Evolutionary conservation across 2,888 invertebrate genomes (phyloP).

Genomic region (Trilocha varians): DNA sequence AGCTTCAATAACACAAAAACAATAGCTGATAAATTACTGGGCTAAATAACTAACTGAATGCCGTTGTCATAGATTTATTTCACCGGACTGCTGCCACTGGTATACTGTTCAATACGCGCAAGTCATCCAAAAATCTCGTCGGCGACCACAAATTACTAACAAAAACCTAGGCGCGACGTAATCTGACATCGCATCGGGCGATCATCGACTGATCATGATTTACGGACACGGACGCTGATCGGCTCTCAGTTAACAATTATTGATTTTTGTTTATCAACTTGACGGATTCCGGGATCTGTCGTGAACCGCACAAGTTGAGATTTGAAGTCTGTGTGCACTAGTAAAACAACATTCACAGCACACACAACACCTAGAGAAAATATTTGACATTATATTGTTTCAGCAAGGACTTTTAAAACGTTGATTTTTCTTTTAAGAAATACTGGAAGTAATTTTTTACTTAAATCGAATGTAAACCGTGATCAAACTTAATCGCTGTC

Average conservation of each 20-base stretch:
- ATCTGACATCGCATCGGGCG: conserved; percentile 66
- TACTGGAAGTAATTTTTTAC: no score
- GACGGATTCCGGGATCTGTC: conserved; percentile 14
- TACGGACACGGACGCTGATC: conserved; percentile 63
- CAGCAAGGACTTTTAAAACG: no score
- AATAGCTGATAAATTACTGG: conserved; percentile 51
- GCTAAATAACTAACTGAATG: conserved; percentile 41
- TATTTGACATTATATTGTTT: no score
- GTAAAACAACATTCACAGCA: no score
- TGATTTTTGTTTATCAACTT: conserved; percentile 56
- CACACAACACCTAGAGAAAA: no score
- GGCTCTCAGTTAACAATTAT: conserved; percentile 37
- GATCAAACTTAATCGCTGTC: no score
- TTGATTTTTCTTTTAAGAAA: no score
- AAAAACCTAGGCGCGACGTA: conserved; percentile 62
- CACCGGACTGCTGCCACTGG: conserved; percentile 35
- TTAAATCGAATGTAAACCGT: no score
- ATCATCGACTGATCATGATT: conserved; percentile 69
- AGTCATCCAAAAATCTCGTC: conserved; percentile 63
- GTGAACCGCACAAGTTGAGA: not conserved
- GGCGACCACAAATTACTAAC: conserved; percentile 64
- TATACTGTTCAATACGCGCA: conserved; percentile 29
- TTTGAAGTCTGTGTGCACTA: no score
- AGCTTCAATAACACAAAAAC: conserved; percentile 39
- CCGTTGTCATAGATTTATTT: conserved; percentile 40